A percentile compares a stretch with the other conserved stretches of the same genome.
These are phyloP conservation scores for Druon quercuslanigerum DNA, from an alignment of 1,140 invertebrate species.

Conservation along the genomic window DNA sequence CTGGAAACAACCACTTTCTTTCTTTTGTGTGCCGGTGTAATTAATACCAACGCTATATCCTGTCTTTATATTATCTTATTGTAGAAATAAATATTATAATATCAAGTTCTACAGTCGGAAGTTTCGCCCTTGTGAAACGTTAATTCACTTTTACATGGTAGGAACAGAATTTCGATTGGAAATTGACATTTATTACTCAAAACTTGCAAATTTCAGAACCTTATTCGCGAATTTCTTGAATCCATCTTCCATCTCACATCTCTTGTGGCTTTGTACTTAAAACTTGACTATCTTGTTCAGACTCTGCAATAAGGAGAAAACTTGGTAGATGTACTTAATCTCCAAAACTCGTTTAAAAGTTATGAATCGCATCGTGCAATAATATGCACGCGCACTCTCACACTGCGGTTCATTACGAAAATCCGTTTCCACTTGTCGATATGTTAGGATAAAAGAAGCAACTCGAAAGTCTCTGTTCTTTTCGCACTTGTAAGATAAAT, in stretches of 20 bases:
- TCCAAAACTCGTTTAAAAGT: slow-evolving; percentile 49
- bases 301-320: slow-evolving; percentile 18
- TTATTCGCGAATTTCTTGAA: slow-evolving; percentile 14
- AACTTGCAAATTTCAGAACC: not conserved
- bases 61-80: too few relatives aligned
- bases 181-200: not conserved
- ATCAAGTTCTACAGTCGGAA: too few relatives aligned
- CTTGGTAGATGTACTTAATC: slow-evolving; percentile 17
- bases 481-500: slow-evolving; percentile 54
- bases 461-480: slow-evolving; percentile 42
- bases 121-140: too few relatives aligned
- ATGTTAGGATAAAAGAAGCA: slow-evolving; percentile 51
- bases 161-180: too few relatives aligned
- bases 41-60: too few relatives aligned
- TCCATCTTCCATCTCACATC: slow-evolving; percentile 12
- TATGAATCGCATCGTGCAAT: slow-evolving; percentile 49
- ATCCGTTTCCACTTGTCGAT: slow-evolving; percentile 51
- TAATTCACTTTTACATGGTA: too few relatives aligned
- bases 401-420: slow-evolving; percentile 46
- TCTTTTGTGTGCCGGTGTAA: too few relatives aligned
- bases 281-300: slow-evolving; percentile 5
- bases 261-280: slow-evolving; percentile 4
- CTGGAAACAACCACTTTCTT: too few relatives aligned
- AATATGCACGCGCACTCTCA: slow-evolving; percentile 45
- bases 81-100: too few relatives aligned